Base-by-base conservation (phyloP, 37 sponge, comb jelly and placozoan species). In the Tethya wilhelma region DNA sequence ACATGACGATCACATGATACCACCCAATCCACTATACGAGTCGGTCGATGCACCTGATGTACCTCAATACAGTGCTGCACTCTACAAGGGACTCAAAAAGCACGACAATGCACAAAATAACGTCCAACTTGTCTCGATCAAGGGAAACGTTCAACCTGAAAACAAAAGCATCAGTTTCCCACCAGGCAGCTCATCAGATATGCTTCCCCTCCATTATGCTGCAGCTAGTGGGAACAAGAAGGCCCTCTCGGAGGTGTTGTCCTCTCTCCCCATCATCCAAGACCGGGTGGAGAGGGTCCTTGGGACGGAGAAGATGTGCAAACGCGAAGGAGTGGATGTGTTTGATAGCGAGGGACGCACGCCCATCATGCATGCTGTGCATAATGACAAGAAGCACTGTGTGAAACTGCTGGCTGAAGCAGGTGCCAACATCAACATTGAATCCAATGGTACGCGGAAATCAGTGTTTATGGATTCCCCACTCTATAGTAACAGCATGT, bases 351-450 rank as follows among this genome's bases (percentile, higher is more conserved):
- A 91, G 59, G 89, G 91, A 0, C 42, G 91, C 0, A 91, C 95
- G 23, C 80, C 95, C 0, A 67, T 95, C 29, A 95, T 95, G 91
- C 95, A 95, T 46, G 95, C 95, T n/a, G 91, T 85, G 29, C 86
- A 95, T 66, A 30, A 75, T 28, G 66, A 75, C 36, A 91, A 88
- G 31, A 11, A 57, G 20, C 70, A 82, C 25, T 84, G 91, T 77
- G 86, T 89, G 31, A 69, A 84, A 57, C 40, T 91, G 57, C 75
- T 95, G 65, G 45, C 88, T 37, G 82, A 88, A 30, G 89, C 79
- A 5, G 95, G 91, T 23, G 93, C 93, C 22, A 77, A 84, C 38
- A 55, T 93, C 55, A 85, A 93, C 45, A 31, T 44, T 22, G 34
- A 29, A 33, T 63, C 86, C 25, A 26, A 49, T 64, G 93, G 93